Percentiles rank a stretch among this genome's conserved stretches.
phyloP scores from a whole-genome alignment of 1,140 invertebrate genomes.

The Saccostrea cuccullata region DNA sequence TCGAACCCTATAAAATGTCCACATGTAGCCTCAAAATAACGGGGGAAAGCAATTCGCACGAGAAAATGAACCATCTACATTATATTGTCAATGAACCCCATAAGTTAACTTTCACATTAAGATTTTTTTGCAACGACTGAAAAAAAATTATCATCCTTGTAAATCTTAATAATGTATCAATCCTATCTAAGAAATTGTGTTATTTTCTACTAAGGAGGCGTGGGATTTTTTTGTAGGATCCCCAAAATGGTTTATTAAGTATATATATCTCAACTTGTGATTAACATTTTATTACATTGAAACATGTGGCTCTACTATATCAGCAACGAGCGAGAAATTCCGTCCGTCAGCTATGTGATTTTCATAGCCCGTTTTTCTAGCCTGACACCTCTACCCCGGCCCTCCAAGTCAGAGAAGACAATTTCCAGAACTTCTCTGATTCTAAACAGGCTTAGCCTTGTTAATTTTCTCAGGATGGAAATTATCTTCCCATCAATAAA shows the following conservation, averaged over 20 bases:
- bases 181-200: not conserved
- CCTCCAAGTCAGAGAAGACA: constrained; percentile 9
- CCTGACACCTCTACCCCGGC: not conserved
- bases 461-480: constrained; percentile 34
- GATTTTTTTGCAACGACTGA: not conserved
- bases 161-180: constrained; percentile 23
- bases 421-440: not conserved
- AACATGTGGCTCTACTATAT: not conserved
- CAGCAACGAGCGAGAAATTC: not conserved
- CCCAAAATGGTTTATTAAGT: not conserved
- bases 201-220: not conserved
- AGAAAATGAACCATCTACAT: constrained; percentile 19
- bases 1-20: constrained; percentile 16
- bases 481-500: constrained; percentile 34
- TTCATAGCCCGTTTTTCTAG: not conserved
- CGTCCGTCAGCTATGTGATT: not conserved
- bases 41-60: not conserved
- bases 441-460: not conserved
- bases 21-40: not conserved
- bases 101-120: constrained; percentile 10
- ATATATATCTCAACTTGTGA: not conserved
- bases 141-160: constrained; percentile 3
- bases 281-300: not conserved
- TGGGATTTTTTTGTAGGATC: not conserved
- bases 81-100: constrained; percentile 2